Conservation (phyloP, 1,140 invertebrate species). For the Brachionus koreanus region DNA sequence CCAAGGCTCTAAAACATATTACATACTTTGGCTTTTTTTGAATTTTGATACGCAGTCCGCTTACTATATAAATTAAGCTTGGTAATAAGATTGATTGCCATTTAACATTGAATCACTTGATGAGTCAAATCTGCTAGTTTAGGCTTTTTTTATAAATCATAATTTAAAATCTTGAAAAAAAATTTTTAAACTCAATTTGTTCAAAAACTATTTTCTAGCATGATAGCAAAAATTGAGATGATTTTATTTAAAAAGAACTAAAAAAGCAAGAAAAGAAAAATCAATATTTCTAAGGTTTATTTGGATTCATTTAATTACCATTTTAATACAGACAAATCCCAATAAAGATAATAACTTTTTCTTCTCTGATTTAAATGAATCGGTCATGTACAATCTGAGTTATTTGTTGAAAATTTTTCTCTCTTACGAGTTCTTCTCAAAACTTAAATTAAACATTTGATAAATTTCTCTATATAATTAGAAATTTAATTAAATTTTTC, state of each 20-base stretch:
- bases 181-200: neutral
- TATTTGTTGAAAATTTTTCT: neutral
- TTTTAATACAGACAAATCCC: slow-evolving; percentile 2
- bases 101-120: neutral
- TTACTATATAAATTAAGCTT: slow-evolving; percentile 18
- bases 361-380: neutral
- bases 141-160: neutral
- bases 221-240: too few species aligned
- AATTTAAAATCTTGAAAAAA: neutral
- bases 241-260: neutral
- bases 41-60: neutral
- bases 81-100: neutral
- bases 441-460: neutral
- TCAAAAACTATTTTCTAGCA: neutral
- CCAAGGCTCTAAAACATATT: neutral
- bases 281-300: slow-evolving; percentile 31
- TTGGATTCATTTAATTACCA: slow-evolving; percentile 24
- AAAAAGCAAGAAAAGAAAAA: neutral
- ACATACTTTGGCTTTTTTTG: slow-evolving; percentile 19
- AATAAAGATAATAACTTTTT: slow-evolving; percentile 6
- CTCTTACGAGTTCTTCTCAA: neutral
- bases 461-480: neutral
- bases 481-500: slow-evolving; percentile 12
- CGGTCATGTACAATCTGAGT: neutral
- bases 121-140: neutral